phyloP scores from a whole-genome alignment of 2,113 vertebrate species.

The Myrmecophaga tridactyla region DNA sequence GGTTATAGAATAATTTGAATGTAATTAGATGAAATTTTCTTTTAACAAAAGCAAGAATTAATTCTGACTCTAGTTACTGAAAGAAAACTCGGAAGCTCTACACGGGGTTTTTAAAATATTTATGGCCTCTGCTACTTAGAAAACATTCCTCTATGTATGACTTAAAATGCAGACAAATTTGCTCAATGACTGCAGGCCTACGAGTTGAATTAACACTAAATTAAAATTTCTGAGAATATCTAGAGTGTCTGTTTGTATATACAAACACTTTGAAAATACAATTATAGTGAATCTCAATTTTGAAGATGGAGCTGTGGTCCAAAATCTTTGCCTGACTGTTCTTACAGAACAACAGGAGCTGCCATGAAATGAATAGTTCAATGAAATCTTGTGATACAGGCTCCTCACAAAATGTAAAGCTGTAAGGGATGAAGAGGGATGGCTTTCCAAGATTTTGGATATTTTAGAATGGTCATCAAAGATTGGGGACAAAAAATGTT shows the following conservation, averaged over 20 bases:
- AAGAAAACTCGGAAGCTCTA: constrained; percentile 39
- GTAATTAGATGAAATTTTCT: constrained; percentile 64
- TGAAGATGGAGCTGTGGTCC: not conserved
- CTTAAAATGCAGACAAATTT: constrained; percentile 32
- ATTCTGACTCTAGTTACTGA: constrained; percentile 51
- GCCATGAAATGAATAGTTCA: constrained; percentile 21
- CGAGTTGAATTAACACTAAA: constrained; percentile 28
- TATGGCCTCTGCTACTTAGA: constrained; percentile 37
- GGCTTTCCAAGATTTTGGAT: not conserved
- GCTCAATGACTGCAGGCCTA: constrained; percentile 25
- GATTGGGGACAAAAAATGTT: not conserved
- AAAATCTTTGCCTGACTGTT: not conserved
- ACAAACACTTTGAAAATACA: constrained; percentile 34
- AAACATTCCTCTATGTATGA: not conserved
- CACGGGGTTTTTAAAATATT: constrained; percentile 49
- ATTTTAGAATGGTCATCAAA: not conserved
- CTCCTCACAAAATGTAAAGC: constrained; percentile 28
- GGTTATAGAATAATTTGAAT: constrained; percentile 62
- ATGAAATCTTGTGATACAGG: not conserved
- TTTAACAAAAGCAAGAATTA: constrained; percentile 55
- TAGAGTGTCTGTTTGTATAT: constrained; percentile 19
- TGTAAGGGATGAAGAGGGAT: not conserved
- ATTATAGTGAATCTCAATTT: constrained; percentile 38
- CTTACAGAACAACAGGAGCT: not conserved
- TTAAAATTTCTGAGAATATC: constrained; percentile 38